phyloP scores from a whole-genome alignment of 2,888 invertebrate species.

The Melanchra persicariae region DNA sequence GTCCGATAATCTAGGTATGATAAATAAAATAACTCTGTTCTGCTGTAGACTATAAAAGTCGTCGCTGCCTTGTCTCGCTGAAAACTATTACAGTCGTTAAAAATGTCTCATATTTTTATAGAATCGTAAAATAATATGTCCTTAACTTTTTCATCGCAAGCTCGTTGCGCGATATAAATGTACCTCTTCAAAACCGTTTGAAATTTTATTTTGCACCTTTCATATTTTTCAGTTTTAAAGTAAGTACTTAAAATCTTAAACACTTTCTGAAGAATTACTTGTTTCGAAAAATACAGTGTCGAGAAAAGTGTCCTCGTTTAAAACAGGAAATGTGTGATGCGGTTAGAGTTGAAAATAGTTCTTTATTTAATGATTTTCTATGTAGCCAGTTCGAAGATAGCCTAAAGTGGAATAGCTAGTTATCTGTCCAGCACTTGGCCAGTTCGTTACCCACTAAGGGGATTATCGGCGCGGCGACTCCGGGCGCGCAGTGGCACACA shows the following conservation, averaged over 20 bases:
- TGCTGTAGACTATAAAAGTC: constrained; percentile 21
- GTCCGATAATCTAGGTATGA: background rate
- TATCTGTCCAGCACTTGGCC: constrained; percentile 77
- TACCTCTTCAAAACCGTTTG: constrained; percentile 32
- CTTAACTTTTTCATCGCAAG: constrained; percentile 33
- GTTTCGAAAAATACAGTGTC: background rate
- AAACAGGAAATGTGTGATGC: too few species aligned
- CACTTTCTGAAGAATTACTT: constrained; percentile 1
- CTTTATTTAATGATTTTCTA: constrained; percentile 41
- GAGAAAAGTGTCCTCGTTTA: background rate
- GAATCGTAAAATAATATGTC: constrained; percentile 39
- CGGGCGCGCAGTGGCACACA: constrained; percentile 45
- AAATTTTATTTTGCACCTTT: constrained; percentile 40
- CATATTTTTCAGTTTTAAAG: constrained; percentile 36
- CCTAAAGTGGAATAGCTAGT: constrained; percentile 79
- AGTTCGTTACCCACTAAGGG: constrained; percentile 85
- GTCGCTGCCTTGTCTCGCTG: constrained; percentile 15
- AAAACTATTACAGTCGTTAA: constrained; percentile 41
- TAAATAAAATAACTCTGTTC: background rate
- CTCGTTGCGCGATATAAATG: constrained; percentile 36
- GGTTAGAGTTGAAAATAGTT: constrained; percentile 22
- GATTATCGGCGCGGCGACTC: constrained; percentile 77
- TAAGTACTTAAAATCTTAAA: constrained; percentile 28
- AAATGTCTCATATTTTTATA: constrained; percentile 46
- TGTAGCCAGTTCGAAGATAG: constrained; percentile 66